phyloP scores from a whole-genome alignment of 2,888 invertebrate species.

The Chrysolina americana region DNA sequence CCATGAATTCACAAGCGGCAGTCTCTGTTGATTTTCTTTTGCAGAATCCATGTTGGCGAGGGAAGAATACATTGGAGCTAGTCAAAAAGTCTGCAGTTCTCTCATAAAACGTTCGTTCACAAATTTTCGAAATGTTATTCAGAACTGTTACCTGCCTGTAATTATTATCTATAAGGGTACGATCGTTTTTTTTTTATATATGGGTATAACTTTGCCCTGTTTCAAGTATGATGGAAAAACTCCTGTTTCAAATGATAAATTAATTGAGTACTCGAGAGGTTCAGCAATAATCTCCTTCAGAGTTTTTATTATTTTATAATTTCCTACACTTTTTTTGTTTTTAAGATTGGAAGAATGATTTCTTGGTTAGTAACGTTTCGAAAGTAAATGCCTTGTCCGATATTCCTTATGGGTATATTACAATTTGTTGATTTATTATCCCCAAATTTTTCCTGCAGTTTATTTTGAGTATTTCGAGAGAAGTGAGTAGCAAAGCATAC shows the following conservation, averaged over 20 bases:
- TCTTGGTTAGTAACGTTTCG: constrained; percentile 8
- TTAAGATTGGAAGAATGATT: constrained; percentile 1
- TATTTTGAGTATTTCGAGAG: not conserved
- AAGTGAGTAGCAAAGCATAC: not conserved
- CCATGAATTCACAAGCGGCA: too few relatives aligned
- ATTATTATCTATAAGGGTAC: not conserved
- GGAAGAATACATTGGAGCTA: not conserved
- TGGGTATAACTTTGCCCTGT: not conserved
- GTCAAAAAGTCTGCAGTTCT: not conserved
- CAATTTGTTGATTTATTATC: not conserved
- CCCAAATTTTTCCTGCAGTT: constrained; percentile 10
- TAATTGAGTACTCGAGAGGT: not conserved
- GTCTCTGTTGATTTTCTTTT: too few relatives aligned
- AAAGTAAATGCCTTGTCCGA: not conserved
- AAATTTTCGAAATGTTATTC: not conserved
- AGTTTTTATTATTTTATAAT: not conserved
- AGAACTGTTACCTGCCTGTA: constrained; percentile 1
- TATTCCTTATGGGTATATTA: not conserved
- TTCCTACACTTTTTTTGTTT: not conserved
- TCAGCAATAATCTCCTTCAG: not conserved
- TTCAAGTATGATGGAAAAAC: not conserved
- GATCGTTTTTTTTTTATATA: constrained; percentile 4
- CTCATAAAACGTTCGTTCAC: not conserved
- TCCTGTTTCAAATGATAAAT: constrained; percentile 14
- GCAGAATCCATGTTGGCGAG: not conserved